These are phyloP conservation scores for Agapornis roseicollis DNA, from an alignment of 2,113 vertebrate species.

Conservation along the genomic window DNA sequence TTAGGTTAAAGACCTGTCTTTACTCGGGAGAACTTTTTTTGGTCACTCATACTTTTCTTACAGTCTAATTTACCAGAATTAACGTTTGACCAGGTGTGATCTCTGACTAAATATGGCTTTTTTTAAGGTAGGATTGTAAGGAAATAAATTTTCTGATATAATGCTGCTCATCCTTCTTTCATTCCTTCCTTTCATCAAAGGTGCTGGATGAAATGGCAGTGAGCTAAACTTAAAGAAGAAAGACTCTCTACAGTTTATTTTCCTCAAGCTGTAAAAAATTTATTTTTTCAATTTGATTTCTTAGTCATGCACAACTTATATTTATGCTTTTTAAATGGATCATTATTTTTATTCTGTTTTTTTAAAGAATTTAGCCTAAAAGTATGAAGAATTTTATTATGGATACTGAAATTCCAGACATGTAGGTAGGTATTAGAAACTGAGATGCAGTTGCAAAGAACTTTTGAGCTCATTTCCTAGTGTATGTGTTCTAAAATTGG, in stretches of 20 bases:
- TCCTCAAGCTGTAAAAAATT: background rate
- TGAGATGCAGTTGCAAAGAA: background rate
- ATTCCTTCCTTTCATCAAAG: background rate
- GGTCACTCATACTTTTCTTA: background rate
- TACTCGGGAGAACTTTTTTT: background rate
- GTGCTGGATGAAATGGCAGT: background rate
- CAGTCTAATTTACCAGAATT: background rate
- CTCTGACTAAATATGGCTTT: background rate
- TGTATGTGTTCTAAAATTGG: background rate
- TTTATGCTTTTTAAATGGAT: background rate
- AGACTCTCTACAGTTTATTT: background rate
- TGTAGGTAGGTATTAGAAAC: background rate
- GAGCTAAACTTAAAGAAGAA: background rate
- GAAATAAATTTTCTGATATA: slow-evolving; percentile 40
- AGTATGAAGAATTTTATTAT: background rate
- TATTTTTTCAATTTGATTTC: background rate
- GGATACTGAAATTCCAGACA: background rate
- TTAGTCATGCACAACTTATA: background rate
- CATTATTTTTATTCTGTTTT: background rate
- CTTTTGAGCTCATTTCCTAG: background rate
- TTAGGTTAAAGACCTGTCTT: background rate
- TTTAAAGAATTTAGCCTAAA: background rate
- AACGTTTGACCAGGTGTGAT: slow-evolving; percentile 21
- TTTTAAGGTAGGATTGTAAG: background rate
- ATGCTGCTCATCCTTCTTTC: slow-evolving; percentile 8